Evolutionary conservation across 2,113 vertebrate genomes (phyloP).

Genomic region (Ornithorhynchus anatinus): DNA sequence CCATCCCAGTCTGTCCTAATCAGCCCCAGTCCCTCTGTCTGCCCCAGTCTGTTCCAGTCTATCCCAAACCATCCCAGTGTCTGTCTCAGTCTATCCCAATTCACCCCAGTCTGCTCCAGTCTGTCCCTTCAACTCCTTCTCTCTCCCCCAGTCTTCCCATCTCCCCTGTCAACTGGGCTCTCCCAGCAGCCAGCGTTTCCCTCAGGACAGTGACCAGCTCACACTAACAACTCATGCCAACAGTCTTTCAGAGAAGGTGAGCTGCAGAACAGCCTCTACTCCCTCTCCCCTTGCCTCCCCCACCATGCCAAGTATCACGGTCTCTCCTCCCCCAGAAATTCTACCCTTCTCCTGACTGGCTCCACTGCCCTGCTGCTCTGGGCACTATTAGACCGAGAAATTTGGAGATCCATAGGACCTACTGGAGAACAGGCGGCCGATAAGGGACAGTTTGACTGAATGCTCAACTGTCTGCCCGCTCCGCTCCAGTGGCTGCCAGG

Average conservation of each 20-base stretch:
- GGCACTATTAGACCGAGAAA: constrained; percentile 82
- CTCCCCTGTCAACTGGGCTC: neutral
- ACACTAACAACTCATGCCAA: too few species aligned
- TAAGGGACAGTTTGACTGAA: constrained; percentile 89
- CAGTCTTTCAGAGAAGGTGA: too few species aligned
- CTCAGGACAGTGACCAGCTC: neutral
- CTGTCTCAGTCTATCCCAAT: neutral
- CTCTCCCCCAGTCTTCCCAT: neutral
- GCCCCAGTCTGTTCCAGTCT: neutral
- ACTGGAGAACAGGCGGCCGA: constrained; percentile 84
- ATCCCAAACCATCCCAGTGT: neutral
- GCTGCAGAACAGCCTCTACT: neutral
- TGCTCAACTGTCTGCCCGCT: constrained; percentile 76
- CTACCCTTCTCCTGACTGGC: constrained; percentile 72
- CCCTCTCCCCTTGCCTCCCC: neutral
- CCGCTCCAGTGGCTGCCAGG: neutral
- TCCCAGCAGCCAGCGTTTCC: neutral
- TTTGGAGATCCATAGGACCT: constrained; percentile 80
- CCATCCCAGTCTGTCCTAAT: neutral
- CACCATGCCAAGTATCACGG: rapidly evolving
- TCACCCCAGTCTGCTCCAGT: neutral
- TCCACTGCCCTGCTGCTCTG: constrained; percentile 70
- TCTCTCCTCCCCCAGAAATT: constrained; percentile 49
- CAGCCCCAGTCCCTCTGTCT: neutral
- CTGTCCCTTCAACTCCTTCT: neutral